These are phyloP conservation scores for Euplexia lucipara DNA, from an alignment of 2,888 invertebrate species.

Conservation along the genomic window DNA sequence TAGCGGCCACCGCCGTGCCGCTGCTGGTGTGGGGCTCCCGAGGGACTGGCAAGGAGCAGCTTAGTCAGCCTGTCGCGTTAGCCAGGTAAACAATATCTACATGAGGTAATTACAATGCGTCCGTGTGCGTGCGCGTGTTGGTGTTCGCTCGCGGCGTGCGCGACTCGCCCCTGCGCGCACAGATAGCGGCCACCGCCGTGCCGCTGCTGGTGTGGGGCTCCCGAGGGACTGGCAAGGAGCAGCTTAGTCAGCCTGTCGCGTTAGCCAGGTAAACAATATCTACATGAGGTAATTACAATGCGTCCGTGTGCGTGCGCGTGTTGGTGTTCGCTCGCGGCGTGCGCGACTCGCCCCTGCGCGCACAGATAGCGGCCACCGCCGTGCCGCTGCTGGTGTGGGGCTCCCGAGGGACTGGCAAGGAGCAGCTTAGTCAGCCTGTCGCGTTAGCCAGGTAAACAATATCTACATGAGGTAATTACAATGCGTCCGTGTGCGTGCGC, in stretches of 20 bases:
- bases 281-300: slow-evolving; percentile 82
- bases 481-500: slow-evolving; percentile 92
- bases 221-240: slow-evolving; percentile 94
- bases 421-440: slow-evolving; percentile 96
- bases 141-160: slow-evolving; percentile 97
- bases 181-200: slow-evolving; percentile 94
- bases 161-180: slow-evolving; percentile 94
- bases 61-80: slow-evolving; percentile 96
- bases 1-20: slow-evolving; percentile 94
- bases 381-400: slow-evolving; percentile 96
- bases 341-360: slow-evolving; percentile 94
- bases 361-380: slow-evolving; percentile 94
- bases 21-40: slow-evolving; percentile 94
- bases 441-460: slow-evolving; percentile 85
- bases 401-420: slow-evolving; percentile 93
- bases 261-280: slow-evolving; percentile 74
- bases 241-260: slow-evolving; percentile 96
- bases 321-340: slow-evolving; percentile 96
- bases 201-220: slow-evolving; percentile 95
- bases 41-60: slow-evolving; percentile 94
- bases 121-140: slow-evolving; percentile 92
- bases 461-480: slow-evolving; percentile 69
- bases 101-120: slow-evolving; percentile 87
- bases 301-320: slow-evolving; percentile 92
- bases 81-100: slow-evolving; percentile 17